phyloP scores from a whole-genome alignment of 2,888 invertebrate genomes.

The Ornithoptera alexandrae region DNA sequence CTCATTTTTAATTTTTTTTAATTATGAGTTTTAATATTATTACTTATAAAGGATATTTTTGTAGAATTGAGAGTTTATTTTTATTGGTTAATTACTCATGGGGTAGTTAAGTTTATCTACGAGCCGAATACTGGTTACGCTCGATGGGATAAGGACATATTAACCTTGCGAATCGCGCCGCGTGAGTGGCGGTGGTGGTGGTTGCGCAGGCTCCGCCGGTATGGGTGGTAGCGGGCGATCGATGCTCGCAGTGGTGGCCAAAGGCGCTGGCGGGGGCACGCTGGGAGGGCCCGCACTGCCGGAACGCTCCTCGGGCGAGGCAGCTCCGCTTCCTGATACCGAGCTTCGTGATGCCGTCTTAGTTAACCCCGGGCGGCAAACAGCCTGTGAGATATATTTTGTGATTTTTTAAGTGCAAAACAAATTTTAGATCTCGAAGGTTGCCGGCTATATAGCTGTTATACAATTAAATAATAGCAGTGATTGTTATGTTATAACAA shows the following conservation, averaged over 20 bases:
- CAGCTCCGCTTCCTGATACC: slow-evolving; percentile 74
- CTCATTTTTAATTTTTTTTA: too few relatives aligned
- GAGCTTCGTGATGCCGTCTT: slow-evolving; percentile 72
- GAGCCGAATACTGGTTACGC: background rate
- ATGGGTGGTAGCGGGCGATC: slow-evolving; percentile 82
- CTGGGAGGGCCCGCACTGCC: slow-evolving; percentile 58
- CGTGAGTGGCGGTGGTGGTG: slow-evolving; percentile 71
- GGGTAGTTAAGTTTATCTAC: background rate
- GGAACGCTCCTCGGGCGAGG: slow-evolving; percentile 67
- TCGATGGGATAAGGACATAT: background rate
- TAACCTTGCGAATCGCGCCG: slow-evolving; percentile 87
- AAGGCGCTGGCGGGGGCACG: slow-evolving; percentile 66
- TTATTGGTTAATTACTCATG: background rate
- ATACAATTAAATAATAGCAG: too few relatives aligned
- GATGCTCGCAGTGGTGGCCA: slow-evolving; percentile 67
- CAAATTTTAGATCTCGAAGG: too few relatives aligned
- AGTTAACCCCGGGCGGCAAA: slow-evolving; percentile 70
- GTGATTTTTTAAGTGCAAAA: background rate
- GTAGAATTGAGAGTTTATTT: background rate
- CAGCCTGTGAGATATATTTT: slow-evolving; percentile 50
- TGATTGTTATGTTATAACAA: too few relatives aligned
- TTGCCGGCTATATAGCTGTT: too few relatives aligned
- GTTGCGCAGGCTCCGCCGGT: slow-evolving; percentile 76
- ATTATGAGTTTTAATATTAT: too few relatives aligned
- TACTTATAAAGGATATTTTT: background rate